Conservation (phyloP, 2,113 vertebrate genomes). For the Columba livia region DNA sequence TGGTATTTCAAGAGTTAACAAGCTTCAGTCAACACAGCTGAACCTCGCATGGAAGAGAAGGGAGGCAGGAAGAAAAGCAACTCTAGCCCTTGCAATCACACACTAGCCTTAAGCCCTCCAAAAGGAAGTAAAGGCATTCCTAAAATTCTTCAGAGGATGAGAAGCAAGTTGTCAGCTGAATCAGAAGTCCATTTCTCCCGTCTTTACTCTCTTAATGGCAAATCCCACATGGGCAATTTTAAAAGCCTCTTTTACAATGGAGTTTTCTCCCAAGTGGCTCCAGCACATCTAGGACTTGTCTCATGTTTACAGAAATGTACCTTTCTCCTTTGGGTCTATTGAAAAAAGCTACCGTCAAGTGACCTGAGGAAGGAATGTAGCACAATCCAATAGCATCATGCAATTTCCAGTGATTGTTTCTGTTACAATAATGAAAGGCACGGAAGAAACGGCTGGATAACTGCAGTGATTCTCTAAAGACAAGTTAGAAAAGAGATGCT, state of each 20-base stretch:
- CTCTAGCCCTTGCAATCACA: not conserved
- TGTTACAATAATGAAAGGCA: slow-evolving; percentile 47
- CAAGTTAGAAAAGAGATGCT: slow-evolving; percentile 35
- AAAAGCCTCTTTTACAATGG: slow-evolving; percentile 40
- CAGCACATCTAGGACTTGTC: not conserved
- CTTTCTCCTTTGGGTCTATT: slow-evolving; percentile 43
- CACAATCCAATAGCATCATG: slow-evolving; percentile 43
- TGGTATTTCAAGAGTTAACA: slow-evolving; percentile 49
- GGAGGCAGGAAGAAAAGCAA: slow-evolving; percentile 41
- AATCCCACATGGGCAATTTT: slow-evolving; percentile 45
- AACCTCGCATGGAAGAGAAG: not conserved
- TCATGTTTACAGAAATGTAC: slow-evolving; percentile 57
- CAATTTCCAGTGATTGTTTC: slow-evolving; percentile 68
- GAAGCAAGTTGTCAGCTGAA: slow-evolving; percentile 48
- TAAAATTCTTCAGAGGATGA: slow-evolving; percentile 63
- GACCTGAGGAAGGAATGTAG: slow-evolving; percentile 58
- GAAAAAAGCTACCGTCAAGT: slow-evolving; percentile 32
- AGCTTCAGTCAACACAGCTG: not conserved
- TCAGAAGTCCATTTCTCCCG: slow-evolving; percentile 18
- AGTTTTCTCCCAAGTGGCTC: slow-evolving; percentile 23
- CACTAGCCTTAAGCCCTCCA: slow-evolving; percentile 31
- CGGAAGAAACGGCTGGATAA: not conserved
- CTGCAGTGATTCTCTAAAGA: slow-evolving; percentile 16
- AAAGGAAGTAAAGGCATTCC: slow-evolving; percentile 71
- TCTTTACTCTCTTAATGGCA: slow-evolving; percentile 14